Percentiles rank a stretch among this genome's conserved stretches.
phyloP scores from a whole-genome alignment of 2,888 invertebrate genomes.

The Cyaniris semiargus region DNA sequence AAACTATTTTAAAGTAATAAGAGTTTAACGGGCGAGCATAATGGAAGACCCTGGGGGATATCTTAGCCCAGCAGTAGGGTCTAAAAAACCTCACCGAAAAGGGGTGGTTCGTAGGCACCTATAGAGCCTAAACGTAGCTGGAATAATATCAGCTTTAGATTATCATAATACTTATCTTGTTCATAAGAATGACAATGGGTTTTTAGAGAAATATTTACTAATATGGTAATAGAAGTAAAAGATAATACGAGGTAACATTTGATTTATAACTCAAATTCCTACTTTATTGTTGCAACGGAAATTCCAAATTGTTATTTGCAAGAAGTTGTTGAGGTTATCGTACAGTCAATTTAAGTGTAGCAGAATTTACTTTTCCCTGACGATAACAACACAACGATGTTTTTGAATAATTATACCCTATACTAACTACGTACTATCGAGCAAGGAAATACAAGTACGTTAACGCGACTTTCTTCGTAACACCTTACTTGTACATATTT shows the following conservation, averaged over 20 bases:
- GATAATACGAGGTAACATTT: background rate
- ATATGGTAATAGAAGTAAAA: background rate
- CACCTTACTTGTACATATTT: background rate
- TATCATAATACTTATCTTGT: background rate
- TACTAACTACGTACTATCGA: background rate
- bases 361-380: background rate
- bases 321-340: background rate
- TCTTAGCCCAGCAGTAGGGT: too few species aligned
- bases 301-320: background rate
- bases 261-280: background rate
- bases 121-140: too few species aligned
- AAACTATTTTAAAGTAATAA: background rate
- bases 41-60: too few species aligned
- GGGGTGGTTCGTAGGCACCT: too few species aligned
- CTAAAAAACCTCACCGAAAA: too few species aligned
- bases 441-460: background rate
- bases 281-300: background rate
- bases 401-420: background rate
- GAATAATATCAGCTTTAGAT: too few species aligned
- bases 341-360: background rate
- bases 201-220: background rate
- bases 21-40: background rate
- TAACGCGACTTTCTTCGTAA: background rate
- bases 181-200: background rate
- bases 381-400: background rate